Evolutionary conservation across 2,797 vertebrate genomes (phyloP), one percentile per base, ranked within the genome.

Genomic region (Thamnophis elegans): DNA sequence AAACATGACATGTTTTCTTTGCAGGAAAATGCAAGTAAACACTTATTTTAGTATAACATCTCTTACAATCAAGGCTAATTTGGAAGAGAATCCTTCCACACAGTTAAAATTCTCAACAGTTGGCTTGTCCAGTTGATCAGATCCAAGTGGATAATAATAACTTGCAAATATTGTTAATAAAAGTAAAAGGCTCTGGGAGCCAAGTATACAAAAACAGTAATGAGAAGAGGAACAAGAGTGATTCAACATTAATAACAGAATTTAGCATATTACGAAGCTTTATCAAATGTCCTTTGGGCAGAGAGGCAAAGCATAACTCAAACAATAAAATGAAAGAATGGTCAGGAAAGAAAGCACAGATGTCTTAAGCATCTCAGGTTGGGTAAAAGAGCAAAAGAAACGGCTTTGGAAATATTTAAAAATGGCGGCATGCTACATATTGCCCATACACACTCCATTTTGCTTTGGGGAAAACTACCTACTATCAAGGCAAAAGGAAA

Each of bases 151-250:
- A 91, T 91, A 93, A 91, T 93, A 93, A 91, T 56, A 87, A 85
- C 51, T 85, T 91, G 68, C 87, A 85, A 93, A 91, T 60, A 55
- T 91, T 95, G 58, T 73, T 89, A 92, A 78, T 32, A 73, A 95
- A 95, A 0, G 0, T 93, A 94, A 95, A 89, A 93, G 95, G 90
- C 92, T 91, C 90, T 93, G 93, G 20, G 85, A 89, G 91, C 95
- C 95, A 96, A 97, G 95, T 95, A 97, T 97, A 94, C 93, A 94
- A 91, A 86, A 95, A 95, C 95, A 93, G 93, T 73, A 94, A 90
- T 55, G 87, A 88, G 89, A 91, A 95, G 95, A 25, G 13, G 93
- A 95, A 93, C 55, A 78, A 91, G 0, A 96, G 95, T 8, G 78
- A n/a, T 92, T 94, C 95, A 90, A 94, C 91, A 92, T 78, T 94